Evolutionary conservation across 2,113 vertebrate species (phyloP), one percentile per base, ranked within the genome.

Genomic region (Callaeas wilsoni): DNA sequence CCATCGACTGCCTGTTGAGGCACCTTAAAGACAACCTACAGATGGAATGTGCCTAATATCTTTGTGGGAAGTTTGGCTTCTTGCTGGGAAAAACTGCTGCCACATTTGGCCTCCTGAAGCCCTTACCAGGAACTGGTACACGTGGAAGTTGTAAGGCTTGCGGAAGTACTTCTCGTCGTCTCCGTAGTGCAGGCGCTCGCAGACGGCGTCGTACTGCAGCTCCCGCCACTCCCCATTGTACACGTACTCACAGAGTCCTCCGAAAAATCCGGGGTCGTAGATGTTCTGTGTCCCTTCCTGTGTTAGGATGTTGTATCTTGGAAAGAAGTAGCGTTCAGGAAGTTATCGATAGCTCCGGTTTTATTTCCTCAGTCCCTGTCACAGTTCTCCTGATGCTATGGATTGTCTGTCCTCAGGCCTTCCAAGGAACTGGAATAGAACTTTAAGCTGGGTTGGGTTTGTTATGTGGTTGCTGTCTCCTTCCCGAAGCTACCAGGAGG

Each of bases 171-270:
- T 99, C 82, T 99, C 98, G 0, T 99, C 98, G 0, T 99, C 98
- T 2, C 98, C 98, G 12, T 99, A 99, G 86, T 98, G 97, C 69
- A 99, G 97, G 22, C 64, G 98, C 91, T 99, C 99, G 27, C 99
- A 99, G 33, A 96, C 71, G 0, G 98, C 39, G 4, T 99, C 98
- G 1, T 99, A 99, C 5, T 71, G 97, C 79, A 99, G 98, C 68
- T 98, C 97, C 75, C 98, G 97, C 99, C 99, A 99, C 63, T 99
- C 99, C 7, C 99, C 99, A 0, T 99, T 99, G 74, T 99, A 99
- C 37, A 99, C 98, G 0, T 97, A 98, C 94, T 99, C 99, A 93
- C 99, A 99, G 50, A 94, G 53, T 47, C 99, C 99, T 6, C 99
- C 99, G 19, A 97, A 99, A 93, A 98, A 99, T 1, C 15, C 88